phyloP scores from a whole-genome alignment of 2,797 vertebrate genomes.

The Pempheris klunzingeri region DNA sequence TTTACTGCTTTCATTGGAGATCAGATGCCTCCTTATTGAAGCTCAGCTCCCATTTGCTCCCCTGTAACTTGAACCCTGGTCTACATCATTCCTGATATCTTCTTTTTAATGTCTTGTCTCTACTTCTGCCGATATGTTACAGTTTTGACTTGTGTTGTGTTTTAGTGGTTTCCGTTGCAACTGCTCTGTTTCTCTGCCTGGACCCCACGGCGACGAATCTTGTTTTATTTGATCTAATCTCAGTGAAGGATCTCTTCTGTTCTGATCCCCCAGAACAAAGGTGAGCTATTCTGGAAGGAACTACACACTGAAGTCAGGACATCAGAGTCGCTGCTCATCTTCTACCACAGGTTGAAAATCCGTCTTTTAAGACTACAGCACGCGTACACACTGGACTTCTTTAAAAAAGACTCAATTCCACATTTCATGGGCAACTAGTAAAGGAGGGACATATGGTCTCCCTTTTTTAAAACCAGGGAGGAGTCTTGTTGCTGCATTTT shows the following conservation, averaged over 20 bases:
- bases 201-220: too few relatives aligned
- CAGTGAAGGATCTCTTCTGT: not conserved
- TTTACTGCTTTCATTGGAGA: too few relatives aligned
- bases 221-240: too few relatives aligned
- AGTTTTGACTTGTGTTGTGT: not conserved
- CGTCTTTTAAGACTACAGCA: not conserved
- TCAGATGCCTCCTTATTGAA: too few relatives aligned
- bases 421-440: not conserved
- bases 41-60: too few relatives aligned
- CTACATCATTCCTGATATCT: not conserved
- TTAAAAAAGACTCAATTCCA: not conserved
- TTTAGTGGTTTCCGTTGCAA: not conserved
- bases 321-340: not conserved
- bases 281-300: not conserved
- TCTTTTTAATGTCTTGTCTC: not conserved
- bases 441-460: not conserved
- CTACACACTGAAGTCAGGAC: not conserved
- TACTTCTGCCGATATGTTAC: not conserved
- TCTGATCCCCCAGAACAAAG: slow-evolving; percentile 9
- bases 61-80: not conserved
- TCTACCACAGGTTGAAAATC: not conserved
- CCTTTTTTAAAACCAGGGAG: not conserved
- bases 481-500: not conserved
- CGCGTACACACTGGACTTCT: too few relatives aligned
- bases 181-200: not conserved